Base-by-base conservation (phyloP, 2,888 invertebrate genomes). In the Biston betularia region DNA sequence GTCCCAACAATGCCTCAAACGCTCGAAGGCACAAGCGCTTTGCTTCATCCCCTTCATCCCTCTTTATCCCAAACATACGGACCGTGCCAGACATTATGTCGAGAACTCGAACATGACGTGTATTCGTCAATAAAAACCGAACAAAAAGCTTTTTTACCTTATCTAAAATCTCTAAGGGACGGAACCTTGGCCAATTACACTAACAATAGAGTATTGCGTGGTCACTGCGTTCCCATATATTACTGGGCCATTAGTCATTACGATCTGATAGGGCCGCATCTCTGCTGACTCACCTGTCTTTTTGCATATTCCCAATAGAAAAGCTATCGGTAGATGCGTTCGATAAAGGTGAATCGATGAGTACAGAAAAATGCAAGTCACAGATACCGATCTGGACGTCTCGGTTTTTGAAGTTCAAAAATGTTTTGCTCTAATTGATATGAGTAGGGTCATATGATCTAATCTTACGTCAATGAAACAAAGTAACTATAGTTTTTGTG, bases 251-350 rank as follows among this genome's bases (percentile, higher is more conserved):
- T 87, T 86, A 87, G 79, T 87, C 86, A 86, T 83, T 77, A 76
- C 69, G 61, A 87, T 86, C 86, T 77, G 88, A 88, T 89, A 87
- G 83, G 73, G 69, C 65, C 77, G 77, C 80, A 79, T 76, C 80
- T 70, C 62, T 62, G 79, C 82, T 85, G 85, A 84, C 72, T 86
- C 86, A 87, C 82, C 78, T 70, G 78, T 79, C 81, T 84, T 87
- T 88, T 87, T 85, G 85, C 87, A 84, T 84, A 78, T 55, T 66
- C 73, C 65, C 78, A 71, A 76, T 78, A 75, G 72, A 78, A 77
- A 76, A 75, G 65, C 66, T 72, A 78, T 80, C 72, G 75, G 78
- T 79, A 74, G 65, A 65, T 49, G 54, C 24, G 46, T 6, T 48
- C 52, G 73, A 73, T 76, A 75, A 71, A 79, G 78, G 76, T 76